phyloP scores from a whole-genome alignment of 92 coral and sea anemone species.

The Chrysogorgia sp. region DNA sequence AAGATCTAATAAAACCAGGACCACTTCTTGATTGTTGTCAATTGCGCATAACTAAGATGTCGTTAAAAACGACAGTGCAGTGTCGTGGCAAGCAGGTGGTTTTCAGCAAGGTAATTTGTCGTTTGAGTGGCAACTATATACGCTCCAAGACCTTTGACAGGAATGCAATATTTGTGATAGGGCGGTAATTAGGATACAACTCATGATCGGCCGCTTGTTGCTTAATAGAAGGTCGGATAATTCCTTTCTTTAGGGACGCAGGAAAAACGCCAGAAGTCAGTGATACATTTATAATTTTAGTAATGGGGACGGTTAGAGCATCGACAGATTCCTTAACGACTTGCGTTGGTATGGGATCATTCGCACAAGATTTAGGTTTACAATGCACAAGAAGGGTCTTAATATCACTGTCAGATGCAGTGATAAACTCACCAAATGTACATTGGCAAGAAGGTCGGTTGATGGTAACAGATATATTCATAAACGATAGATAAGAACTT shows the following conservation, averaged over 20 bases:
- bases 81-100: not conserved
- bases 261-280: conserved; percentile 1
- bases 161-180: conserved; percentile 27
- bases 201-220: not conserved
- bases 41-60: too few relatives aligned
- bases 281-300: not conserved
- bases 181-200: conserved; percentile 9
- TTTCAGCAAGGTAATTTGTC: not conserved
- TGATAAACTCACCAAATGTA: conserved; percentile 25
- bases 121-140: conserved; percentile 2
- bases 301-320: conserved; percentile 25
- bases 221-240: not conserved
- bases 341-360: conserved; percentile 43
- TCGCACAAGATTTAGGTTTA: conserved; percentile 42
- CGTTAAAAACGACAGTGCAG: too few relatives aligned
- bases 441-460: too few relatives aligned
- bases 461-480: too few relatives aligned
- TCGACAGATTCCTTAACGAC: conserved; percentile 27
- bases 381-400: conserved; percentile 20
- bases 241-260: conserved; percentile 2
- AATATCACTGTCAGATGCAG: not conserved
- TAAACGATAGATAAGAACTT: too few relatives aligned
- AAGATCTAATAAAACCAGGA: too few relatives aligned
- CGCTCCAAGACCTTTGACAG: conserved; percentile 5
- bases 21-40: too few relatives aligned